Evolutionary conservation across 2,797 vertebrate species (phyloP), one percentile per base, ranked within the genome.

Genomic region (Enteromius unitaeniatus): DNA sequence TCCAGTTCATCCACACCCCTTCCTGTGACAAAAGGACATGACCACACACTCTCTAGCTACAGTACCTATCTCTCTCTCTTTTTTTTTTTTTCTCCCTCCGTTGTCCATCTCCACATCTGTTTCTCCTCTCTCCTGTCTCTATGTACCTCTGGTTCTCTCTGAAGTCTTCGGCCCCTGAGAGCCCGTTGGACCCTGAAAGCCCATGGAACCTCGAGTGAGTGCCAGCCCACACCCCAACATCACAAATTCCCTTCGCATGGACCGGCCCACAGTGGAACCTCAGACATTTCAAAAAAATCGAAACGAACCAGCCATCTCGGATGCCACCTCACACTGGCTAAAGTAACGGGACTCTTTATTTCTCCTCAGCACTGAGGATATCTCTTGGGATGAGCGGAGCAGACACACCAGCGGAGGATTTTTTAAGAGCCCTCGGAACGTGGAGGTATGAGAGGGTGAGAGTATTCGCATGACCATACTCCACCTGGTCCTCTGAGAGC

Each of bases 181-280:
- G 93, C 91, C 93, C 93, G 91, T 92, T 93, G 94, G 95, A 92
- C 91, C 93, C 95, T 69, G 60, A 84, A 84, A 94, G 90, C 93
- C 95, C 95, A 77, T 95, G 95, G 95, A 92, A 94, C 93, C 94
- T 95, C 93, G 95, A 95, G 92, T 96, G 95, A 96, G 93, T 90
- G 90, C 89, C 90, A 78, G 82, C 88, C 88, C 90, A 58, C 49
- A 89, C 89, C 89, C 92, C 92, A 89, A 87, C 88, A 89, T 82
- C 87, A 78, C 88, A 87, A 83, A 77, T 37, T 80, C 85, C 90
- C 88, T 90, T 84, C 88, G 84, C 87, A 85, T 86, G 93, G 92
- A 93, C 82, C 91, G 64, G 90, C 92, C 92, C 82, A 88, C 68
- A 74, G 92, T 92, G 84, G 93, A 93, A 89, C 84, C 77, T 81